Conservation (phyloP, 2,888 invertebrate species). For the Onchidella celtica region DNA sequence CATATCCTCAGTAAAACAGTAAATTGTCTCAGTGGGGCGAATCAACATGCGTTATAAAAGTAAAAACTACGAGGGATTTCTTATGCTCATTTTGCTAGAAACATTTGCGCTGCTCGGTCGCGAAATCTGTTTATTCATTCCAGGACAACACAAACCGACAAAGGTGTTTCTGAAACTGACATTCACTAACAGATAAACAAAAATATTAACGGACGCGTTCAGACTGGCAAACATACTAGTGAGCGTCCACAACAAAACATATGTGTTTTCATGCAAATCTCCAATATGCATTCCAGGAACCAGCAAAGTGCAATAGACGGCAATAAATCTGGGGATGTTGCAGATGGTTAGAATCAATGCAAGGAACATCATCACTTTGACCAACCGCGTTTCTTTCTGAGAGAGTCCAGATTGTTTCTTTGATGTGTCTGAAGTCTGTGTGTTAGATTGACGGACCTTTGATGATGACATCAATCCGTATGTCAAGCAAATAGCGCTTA, state of each 20-base stretch:
- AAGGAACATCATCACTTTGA: conserved; percentile 1
- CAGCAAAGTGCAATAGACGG: neutral
- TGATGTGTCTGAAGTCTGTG: neutral
- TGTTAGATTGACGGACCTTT: neutral
- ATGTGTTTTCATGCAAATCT: neutral
- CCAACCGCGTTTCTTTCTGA: conserved; percentile 14
- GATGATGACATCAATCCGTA: conserved; percentile 15
- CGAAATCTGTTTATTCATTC: too few relatives aligned
- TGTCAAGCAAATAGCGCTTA: conserved; percentile 7
- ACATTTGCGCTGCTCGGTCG: too few relatives aligned
- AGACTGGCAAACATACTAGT: neutral
- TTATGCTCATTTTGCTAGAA: too few relatives aligned
- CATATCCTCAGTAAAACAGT: too few relatives aligned
- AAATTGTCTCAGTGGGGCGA: too few relatives aligned
- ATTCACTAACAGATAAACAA: neutral
- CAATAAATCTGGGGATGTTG: conserved; percentile 20
- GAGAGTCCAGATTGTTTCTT: neutral
- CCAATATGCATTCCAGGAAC: conserved; percentile 4
- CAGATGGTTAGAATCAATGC: conserved; percentile 10
- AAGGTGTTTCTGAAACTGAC: neutral
- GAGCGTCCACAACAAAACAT: neutral
- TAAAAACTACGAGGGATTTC: too few relatives aligned
- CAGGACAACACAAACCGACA: neutral
- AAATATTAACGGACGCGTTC: conserved; percentile 10
- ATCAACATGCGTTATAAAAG: too few relatives aligned